phyloP scores from a whole-genome alignment of 2,113 vertebrate species.

The Turnix velox region DNA sequence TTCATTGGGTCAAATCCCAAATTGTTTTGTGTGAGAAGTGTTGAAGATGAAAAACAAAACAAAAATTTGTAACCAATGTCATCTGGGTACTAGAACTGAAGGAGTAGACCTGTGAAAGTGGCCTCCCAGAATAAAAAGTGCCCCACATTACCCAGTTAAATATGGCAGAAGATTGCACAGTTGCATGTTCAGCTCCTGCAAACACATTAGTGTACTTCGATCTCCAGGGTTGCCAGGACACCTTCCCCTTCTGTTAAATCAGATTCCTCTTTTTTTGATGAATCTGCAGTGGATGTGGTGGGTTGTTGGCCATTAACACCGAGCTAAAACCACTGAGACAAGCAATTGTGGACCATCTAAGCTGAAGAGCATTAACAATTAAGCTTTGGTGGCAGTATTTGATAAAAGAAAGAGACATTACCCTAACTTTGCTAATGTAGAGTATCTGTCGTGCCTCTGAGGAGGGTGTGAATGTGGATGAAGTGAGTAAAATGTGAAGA shows the following conservation, averaged over 20 bases:
- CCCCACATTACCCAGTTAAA: background rate
- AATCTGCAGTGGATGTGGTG: conserved; percentile 15
- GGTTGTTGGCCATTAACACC: background rate
- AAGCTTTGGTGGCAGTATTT: conserved; percentile 30
- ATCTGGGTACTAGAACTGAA: background rate
- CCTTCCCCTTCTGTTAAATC: background rate
- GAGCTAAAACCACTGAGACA: conserved; percentile 36
- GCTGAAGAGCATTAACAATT: conserved; percentile 24
- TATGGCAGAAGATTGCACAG: background rate
- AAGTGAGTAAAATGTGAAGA: background rate
- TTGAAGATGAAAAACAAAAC: background rate
- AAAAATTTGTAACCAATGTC: background rate
- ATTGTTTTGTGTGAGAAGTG: background rate
- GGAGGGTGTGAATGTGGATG: background rate
- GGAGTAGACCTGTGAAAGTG: background rate
- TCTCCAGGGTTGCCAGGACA: background rate
- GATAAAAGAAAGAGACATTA: conserved; percentile 9
- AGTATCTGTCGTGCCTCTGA: background rate
- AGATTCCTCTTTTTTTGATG: background rate
- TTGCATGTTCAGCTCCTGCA: background rate
- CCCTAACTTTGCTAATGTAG: conserved; percentile 9
- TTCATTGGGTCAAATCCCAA: background rate
- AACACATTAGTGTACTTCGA: background rate
- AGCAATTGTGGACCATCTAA: conserved; percentile 5
- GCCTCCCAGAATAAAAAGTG: background rate